Base-by-base conservation (phyloP, 2,888 invertebrate species). In the Tenodera sinensis region DNA sequence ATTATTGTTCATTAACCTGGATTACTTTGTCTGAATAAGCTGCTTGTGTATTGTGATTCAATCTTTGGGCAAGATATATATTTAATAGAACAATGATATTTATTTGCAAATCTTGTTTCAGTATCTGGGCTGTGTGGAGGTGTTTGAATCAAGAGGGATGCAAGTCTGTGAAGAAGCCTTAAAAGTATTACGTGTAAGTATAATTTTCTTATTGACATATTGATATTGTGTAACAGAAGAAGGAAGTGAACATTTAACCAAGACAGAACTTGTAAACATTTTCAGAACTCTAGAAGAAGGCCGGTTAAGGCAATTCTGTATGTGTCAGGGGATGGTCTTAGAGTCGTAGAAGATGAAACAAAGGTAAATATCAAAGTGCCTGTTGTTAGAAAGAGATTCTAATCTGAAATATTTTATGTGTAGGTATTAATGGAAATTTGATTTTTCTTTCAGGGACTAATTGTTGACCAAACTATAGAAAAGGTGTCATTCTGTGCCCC, bases 401-500 rank as follows among this genome's bases (percentile, higher is more conserved):
- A 30, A 30, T 30, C 30, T 4, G 4, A 30, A 30, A 30, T 83
- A 4, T 83, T 15, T 12, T 85, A 12, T 85, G 2, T 85, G 30
- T 27, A 12, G 6, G 2, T 71, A 28, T n/a, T 87, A 28, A 42
- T 42, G 6, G 12, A 42, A 42, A 42, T 42, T 12, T 42, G 12
- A 1, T 42, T 42, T 30, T 91, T 81, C 92, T 3, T 30, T 42
- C 92, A 95, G 94, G 99, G 99, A 71, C 95, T 99, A 91, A 98
- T 99, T 91, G 99, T 99, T 82, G 99, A 99, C 94, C 99, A 99
- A 94, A 99, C 99, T 34, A 99, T 99, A 91, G 99, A 99, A 94
- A 99, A 99, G 94, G 99, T 99, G 6, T 99, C 99, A n/a, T 99
- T 99, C 94, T 99, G 99, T 94, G 99, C 99, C 12, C 99, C 99